Evolutionary conservation across 2,113 vertebrate genomes (phyloP).

Genomic region (Propithecus coquereli): DNA sequence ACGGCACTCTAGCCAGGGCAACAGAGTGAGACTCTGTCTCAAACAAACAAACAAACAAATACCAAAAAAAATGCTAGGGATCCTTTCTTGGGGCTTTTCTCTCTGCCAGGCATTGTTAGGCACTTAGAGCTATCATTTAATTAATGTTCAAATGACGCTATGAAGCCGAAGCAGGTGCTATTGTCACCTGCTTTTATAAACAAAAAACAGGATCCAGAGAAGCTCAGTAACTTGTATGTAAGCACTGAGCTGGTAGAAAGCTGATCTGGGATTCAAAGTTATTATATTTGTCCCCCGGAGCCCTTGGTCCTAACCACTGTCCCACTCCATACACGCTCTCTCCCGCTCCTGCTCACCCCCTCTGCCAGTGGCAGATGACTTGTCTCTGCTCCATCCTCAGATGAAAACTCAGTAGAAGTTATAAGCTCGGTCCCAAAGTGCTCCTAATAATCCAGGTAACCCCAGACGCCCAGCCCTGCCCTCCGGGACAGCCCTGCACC

Average conservation of each 20-base stretch:
- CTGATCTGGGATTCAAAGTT: constrained; percentile 69
- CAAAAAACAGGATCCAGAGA: not conserved
- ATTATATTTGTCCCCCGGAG: not conserved
- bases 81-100: not conserved
- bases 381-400: not conserved
- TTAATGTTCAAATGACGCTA: not conserved
- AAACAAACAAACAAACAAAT: too few relatives aligned
- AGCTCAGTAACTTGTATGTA: not conserved
- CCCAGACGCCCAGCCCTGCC: not conserved
- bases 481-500: not conserved
- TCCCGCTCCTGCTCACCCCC: not conserved
- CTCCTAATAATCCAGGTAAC: not conserved
- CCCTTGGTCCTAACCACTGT: not conserved
- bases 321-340: not conserved
- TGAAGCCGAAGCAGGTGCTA: not conserved
- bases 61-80: not conserved
- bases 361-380: not conserved
- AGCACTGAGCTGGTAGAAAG: not conserved
- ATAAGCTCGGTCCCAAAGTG: not conserved
- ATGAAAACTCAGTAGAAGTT: not conserved
- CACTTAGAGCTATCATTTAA: not conserved
- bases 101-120: not conserved
- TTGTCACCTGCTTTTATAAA: not conserved
- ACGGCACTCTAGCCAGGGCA: too few relatives aligned
- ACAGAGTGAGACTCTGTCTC: too few relatives aligned